Percentiles rank a stretch among this genome's conserved stretches.
Evolutionary conservation across 2,113 vertebrate species (phyloP).

Genomic region (Psophia crepitans): DNA sequence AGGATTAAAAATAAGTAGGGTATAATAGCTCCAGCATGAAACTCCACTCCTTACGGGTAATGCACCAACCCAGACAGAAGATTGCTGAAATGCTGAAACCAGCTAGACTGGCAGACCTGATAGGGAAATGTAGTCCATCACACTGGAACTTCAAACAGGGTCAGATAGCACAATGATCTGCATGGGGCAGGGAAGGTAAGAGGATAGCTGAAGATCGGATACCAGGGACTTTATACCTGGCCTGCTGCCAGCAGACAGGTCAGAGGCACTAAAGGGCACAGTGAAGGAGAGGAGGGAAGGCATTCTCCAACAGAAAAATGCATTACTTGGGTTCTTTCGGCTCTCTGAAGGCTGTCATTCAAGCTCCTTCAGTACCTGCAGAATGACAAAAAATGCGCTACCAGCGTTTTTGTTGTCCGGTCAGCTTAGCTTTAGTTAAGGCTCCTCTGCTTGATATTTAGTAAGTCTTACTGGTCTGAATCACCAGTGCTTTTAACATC

Average conservation of each 20-base stretch:
- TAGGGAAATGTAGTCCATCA: neutral
- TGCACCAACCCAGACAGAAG: neutral
- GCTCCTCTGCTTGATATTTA: neutral
- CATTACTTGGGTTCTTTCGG: neutral
- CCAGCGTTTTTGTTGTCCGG: neutral
- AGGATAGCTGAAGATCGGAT: neutral
- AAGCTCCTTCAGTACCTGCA: neutral
- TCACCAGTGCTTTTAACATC: neutral
- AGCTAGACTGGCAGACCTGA: constrained; percentile 11
- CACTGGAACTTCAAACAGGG: neutral
- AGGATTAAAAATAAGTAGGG: constrained; percentile 37
- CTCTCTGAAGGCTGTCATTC: neutral
- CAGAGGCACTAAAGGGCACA: neutral
- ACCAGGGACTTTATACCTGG: neutral
- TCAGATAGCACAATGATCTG: constrained; percentile 21
- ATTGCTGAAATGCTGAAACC: constrained; percentile 30
- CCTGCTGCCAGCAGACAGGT: neutral
- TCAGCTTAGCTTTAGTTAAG: neutral
- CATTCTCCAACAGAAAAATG: neutral
- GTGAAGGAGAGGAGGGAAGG: neutral
- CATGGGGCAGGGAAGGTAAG: neutral
- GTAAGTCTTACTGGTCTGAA: neutral
- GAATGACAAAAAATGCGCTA: neutral
- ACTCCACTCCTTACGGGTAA: neutral
- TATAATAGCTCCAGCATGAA: constrained; percentile 15